Evolutionary conservation across 2,113 vertebrate genomes (phyloP), one percentile per base, ranked within the genome.

Genomic region (Chaenogobius annularis): DNA sequence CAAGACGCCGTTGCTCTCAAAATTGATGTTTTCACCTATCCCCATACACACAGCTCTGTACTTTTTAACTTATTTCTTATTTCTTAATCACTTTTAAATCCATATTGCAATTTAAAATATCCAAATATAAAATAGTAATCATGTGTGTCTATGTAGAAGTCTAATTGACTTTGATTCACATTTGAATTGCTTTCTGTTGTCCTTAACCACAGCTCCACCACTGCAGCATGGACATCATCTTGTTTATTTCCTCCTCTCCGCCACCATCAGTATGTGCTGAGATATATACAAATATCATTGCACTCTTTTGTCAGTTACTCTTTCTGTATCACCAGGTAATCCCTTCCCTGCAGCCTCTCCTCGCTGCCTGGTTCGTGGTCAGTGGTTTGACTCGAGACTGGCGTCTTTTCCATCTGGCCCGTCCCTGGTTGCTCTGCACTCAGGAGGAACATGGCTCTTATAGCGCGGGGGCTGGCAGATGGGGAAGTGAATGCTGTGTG

Each of bases 361-460:
- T 69, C 62, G 50, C 73, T 73, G 75, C 81, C 69, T 43, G 61
- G 9, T 78, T 85, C 80, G 72, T 84, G 83, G 89, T 85, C 87
- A 86, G 71, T 86, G 80, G 81, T 52, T 90, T 44, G 70, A 74
- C 66, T 61, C 76, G 71, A 87, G 87, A 88, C 83, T 82, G 73
- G 78, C 74, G 77, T 78, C 71, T 88, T 87, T 87, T 89, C 92
- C 90, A 91, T 92, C 91, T 92, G 92, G 80, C 81, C 75, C 79
- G 81, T 89, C 83, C 74, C 68, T 82, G 78, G 74, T 67, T 14
- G 81, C 75, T 83, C 89, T 81, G 83, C 76, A 77, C 85, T 90
- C 86, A 82, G 86, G 83, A 88, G 90, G 82, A 85, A 81, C 86
- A 79, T 85, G 81, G 84, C 89, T 87, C 80, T 88, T 82, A 46